Evolutionary conservation across 2,888 invertebrate genomes (phyloP).

Genomic region (Priocnemis perturbator): DNA sequence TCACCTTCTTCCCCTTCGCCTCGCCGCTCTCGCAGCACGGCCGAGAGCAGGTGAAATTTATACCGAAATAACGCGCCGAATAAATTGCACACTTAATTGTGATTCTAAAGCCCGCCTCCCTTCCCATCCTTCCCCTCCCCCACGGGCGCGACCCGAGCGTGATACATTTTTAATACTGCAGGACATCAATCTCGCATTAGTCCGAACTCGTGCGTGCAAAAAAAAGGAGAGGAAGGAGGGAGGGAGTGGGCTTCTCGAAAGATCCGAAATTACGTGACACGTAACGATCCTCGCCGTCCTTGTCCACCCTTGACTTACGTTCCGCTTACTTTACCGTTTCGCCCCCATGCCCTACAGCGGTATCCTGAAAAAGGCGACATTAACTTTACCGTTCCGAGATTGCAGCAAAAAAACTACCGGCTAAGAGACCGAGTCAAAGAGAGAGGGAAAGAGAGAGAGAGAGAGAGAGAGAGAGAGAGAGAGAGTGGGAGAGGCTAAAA

Average conservation of each 20-base stretch:
- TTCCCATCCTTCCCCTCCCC: not conserved
- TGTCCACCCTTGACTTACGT: conserved; percentile 12
- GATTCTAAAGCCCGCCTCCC: conserved; percentile 52
- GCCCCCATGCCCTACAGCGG: conserved; percentile 18
- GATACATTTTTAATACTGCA: conserved; percentile 66
- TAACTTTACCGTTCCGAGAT: conserved; percentile 27
- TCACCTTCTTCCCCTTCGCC: conserved; percentile 41
- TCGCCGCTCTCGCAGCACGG: conserved; percentile 8
- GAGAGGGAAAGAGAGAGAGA: too few species aligned
- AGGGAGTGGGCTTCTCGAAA: conserved; percentile 41
- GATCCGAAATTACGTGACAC: conserved; percentile 35
- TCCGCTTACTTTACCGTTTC: conserved; percentile 15
- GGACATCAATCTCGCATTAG: conserved; percentile 64
- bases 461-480: not conserved
- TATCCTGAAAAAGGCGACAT: conserved; percentile 12
- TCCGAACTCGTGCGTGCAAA: conserved; percentile 43
- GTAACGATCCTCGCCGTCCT: conserved; percentile 21
- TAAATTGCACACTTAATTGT: conserved; percentile 63
- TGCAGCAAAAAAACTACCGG: conserved; percentile 20
- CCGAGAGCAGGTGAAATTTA: conserved; percentile 41
- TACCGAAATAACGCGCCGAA: conserved; percentile 53
- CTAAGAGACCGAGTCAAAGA: not conserved
- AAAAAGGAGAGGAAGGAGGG: conserved; percentile 36
- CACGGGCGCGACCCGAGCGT: conserved; percentile 46
- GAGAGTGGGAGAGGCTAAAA: not conserved